These are phyloP conservation scores for Pycnomerus fuliginosus DNA, from an alignment of 2,888 invertebrate species.

Conservation along the genomic window DNA sequence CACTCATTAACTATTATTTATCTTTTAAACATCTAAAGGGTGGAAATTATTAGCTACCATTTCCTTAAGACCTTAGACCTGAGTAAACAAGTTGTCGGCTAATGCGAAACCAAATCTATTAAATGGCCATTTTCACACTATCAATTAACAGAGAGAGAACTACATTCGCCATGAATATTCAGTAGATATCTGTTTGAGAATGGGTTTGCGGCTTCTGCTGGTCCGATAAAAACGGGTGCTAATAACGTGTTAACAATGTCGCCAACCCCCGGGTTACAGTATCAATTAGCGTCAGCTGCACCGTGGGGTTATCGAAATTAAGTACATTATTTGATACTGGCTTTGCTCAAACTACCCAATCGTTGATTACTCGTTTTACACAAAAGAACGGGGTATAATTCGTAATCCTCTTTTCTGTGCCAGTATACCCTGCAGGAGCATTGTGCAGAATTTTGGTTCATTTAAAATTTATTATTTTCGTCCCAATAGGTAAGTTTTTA, in stretches of 20 bases:
- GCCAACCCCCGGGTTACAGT: constrained; percentile 26
- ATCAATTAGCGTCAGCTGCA: constrained; percentile 36
- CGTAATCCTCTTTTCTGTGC: no score
- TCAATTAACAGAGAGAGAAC: constrained; percentile 36
- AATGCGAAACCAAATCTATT: constrained; percentile 32
- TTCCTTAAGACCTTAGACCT: constrained; percentile 2
- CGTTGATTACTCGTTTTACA: no score
- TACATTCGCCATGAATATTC: constrained; percentile 42
- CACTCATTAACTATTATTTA: no score
- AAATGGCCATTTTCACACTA: constrained; percentile 41
- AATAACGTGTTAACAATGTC: constrained; percentile 35
- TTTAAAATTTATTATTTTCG: no score
- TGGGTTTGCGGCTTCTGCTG: constrained; percentile 24
- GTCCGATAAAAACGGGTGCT: constrained; percentile 31
- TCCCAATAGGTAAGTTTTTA: no score
- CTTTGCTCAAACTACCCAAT: no score
- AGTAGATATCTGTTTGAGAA: constrained; percentile 32
- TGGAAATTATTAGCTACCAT: constrained; percentile 11
- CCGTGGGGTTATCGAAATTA: not conserved
- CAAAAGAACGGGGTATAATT: no score
- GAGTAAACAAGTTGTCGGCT: constrained; percentile 11
- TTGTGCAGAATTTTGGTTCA: no score
- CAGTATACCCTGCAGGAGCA: no score
- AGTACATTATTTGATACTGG: not conserved
- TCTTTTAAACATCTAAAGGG: constrained; percentile 12